phyloP scores from a whole-genome alignment of 1,140 invertebrate genomes.

The Lucilia sericata region DNA sequence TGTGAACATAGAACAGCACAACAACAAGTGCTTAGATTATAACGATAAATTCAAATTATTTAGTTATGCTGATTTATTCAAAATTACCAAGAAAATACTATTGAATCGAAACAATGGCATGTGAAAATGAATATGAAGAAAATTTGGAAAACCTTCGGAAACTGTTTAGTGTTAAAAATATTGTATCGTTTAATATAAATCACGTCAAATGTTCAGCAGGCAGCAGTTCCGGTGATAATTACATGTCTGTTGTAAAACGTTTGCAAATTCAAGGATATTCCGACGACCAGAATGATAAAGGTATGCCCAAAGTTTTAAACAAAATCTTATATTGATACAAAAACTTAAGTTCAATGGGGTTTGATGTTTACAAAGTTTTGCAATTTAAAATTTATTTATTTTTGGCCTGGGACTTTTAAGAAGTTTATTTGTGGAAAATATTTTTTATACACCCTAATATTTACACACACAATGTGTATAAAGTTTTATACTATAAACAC shows the following conservation, averaged over 20 bases:
- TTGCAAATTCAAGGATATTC: conserved; percentile 49
- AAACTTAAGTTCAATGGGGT: no score
- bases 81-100: no score
- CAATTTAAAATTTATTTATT: no score
- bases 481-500: no score
- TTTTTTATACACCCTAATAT: no score
- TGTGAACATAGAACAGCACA: no score
- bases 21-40: no score
- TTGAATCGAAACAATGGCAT: conserved; percentile 41
- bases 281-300: not conserved
- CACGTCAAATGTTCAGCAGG: conserved; percentile 60
- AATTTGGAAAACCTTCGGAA: conserved; percentile 59
- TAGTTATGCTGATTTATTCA: not conserved
- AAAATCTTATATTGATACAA: no score
- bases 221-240: conserved; percentile 66
- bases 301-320: not conserved
- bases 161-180: conserved; percentile 54
- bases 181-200: conserved; percentile 59
- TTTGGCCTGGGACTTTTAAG: no score
- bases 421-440: no score
- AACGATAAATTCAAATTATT: not conserved
- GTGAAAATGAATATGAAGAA: conserved; percentile 57
- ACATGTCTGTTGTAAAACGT: conserved; percentile 67
- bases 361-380: no score
- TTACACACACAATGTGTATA: no score